Evolutionary conservation across 1,140 invertebrate genomes (phyloP).

Genomic region (Diuraphis noxia): DNA sequence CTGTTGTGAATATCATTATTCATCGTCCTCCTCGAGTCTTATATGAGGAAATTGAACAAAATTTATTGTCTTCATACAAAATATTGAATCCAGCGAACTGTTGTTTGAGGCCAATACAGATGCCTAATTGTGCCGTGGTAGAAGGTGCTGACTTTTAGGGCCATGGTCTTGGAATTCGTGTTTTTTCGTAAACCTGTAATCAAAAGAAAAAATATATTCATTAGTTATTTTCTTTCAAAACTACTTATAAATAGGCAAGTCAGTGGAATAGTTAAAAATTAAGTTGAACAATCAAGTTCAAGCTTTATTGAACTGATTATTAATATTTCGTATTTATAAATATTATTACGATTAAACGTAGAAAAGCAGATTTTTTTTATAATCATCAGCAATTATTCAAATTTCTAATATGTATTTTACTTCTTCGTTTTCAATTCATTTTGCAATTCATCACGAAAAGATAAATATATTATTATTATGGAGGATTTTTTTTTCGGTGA

Average conservation of each 20-base stretch:
- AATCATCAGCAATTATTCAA: not conserved
- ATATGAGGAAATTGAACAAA: constrained; percentile 33
- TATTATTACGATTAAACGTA: not conserved
- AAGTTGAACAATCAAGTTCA: too few species aligned
- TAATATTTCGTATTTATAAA: not conserved
- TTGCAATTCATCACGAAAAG: constrained; percentile 31
- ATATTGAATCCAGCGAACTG: constrained; percentile 37
- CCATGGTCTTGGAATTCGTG: not conserved
- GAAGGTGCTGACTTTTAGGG: constrained; percentile 4
- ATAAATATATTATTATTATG: constrained; percentile 16
- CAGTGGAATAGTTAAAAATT: too few species aligned
- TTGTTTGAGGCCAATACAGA: constrained; percentile 51
- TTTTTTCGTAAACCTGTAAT: constrained; percentile 40
- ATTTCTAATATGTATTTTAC: not conserved
- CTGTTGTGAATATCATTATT: not conserved
- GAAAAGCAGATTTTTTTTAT: not conserved
- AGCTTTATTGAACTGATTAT: not conserved
- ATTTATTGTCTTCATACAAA: constrained; percentile 9
- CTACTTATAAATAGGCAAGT: not conserved
- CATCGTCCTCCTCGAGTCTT: not conserved
- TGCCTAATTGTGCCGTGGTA: constrained; percentile 37
- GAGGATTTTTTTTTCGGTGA: constrained; percentile 8
- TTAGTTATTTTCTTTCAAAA: not conserved
- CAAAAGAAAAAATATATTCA: not conserved
- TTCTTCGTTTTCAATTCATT: not conserved